These are phyloP conservation scores for Chiridota heheva DNA, from an alignment of 35 echinoderm and acorn worm genomes.

Conservation along the genomic window DNA sequence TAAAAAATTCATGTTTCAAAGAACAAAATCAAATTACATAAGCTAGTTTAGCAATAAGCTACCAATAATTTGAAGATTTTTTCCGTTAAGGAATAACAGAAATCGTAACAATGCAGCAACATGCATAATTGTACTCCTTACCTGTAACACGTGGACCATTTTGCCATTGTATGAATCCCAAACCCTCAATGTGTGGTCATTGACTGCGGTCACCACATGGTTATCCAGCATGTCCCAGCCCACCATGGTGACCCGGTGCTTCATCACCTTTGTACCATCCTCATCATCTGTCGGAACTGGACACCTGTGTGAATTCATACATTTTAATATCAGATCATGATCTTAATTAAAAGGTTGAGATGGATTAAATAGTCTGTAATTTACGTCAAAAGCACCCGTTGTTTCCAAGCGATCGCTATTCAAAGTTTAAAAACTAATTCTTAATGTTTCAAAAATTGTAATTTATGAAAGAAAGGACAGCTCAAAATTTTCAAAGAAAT, in stretches of 20 bases:
- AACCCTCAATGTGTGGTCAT: constrained; percentile 88
- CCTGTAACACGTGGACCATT: constrained; percentile 72
- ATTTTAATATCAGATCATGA: not conserved
- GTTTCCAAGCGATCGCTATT: too few species aligned
- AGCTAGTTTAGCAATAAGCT: too few species aligned
- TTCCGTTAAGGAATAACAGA: not conserved
- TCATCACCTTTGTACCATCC: constrained; percentile 94
- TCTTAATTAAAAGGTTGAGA: constrained; percentile 1
- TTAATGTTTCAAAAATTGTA: too few species aligned
- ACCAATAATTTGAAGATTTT: not conserved
- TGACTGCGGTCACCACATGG: constrained; percentile 90
- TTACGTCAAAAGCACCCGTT: too few species aligned
- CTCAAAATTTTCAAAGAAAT: too few species aligned
- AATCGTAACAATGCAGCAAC: too few species aligned
- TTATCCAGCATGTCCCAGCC: constrained; percentile 77
- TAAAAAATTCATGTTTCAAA: too few species aligned
- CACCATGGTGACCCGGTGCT: constrained; percentile 92
- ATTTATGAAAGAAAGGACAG: too few species aligned
- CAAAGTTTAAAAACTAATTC: too few species aligned
- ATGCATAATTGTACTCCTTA: too few species aligned
- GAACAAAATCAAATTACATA: too few species aligned
- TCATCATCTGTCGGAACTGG: constrained; percentile 37
- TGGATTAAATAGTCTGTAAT: too few species aligned
- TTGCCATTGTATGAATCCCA: constrained; percentile 87
- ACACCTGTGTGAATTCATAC: constrained; percentile 13